phyloP scores from a whole-genome alignment of 2,113 vertebrate species.

The Cyanistes caeruleus region DNA sequence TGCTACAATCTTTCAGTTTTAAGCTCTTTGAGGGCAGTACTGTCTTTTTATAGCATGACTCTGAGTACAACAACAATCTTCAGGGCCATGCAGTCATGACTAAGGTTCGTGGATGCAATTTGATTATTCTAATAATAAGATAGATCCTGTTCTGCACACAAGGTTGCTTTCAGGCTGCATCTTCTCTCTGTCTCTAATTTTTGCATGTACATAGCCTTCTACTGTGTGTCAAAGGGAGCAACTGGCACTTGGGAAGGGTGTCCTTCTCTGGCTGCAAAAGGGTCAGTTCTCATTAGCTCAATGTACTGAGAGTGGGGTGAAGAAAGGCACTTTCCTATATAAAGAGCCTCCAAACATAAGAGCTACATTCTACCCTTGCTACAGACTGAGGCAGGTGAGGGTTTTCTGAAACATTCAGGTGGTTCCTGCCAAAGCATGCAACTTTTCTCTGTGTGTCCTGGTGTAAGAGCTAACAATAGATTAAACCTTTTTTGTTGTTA shows the following conservation, averaged over 20 bases:
- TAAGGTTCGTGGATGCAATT: not conserved
- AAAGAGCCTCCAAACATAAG: not conserved
- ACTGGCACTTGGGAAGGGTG: not conserved
- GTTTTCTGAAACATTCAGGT: not conserved
- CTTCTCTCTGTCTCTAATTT: not conserved
- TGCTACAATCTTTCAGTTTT: not conserved
- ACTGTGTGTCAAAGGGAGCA: not conserved
- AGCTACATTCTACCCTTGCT: not conserved
- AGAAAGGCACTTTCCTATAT: not conserved
- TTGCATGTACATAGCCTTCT: not conserved
- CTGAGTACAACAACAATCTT: rapidly evolving
- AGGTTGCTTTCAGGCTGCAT: not conserved
- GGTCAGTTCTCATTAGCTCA: not conserved
- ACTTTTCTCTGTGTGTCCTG: not conserved
- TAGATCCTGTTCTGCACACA: not conserved
- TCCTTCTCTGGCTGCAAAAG: not conserved
- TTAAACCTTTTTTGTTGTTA: constrained; percentile 16
- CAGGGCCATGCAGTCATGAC: not conserved
- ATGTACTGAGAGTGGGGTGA: rapidly evolving
- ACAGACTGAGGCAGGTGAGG: not conserved
- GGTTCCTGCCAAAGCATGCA: not conserved
- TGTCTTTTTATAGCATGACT: not conserved
- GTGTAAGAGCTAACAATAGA: not conserved
- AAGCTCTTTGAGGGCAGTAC: not conserved
- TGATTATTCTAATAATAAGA: not conserved